Conservation (phyloP, 2,888 invertebrate genomes). For the Anoplius nigerrimus region DNA sequence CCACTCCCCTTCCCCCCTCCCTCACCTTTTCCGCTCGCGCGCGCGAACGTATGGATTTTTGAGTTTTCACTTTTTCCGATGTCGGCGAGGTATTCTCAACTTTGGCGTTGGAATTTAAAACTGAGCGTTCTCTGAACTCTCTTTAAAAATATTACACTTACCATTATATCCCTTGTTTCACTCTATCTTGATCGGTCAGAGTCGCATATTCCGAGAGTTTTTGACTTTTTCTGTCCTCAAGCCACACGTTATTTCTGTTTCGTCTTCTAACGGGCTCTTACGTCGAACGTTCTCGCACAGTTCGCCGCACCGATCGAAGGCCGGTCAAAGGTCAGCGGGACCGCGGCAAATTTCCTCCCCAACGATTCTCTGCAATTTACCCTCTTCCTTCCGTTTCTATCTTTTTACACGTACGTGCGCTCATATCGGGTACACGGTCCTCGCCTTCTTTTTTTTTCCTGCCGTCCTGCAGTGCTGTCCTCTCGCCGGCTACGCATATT, state of each 20-base stretch:
- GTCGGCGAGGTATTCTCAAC: too few relatives aligned
- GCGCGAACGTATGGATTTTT: not conserved
- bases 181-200: too few relatives aligned
- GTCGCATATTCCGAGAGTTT: too few relatives aligned
- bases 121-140: too few relatives aligned
- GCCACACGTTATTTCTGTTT: too few relatives aligned
- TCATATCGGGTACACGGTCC: too few relatives aligned
- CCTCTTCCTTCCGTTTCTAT: not conserved
- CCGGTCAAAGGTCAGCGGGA: conserved; percentile 31
- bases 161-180: too few relatives aligned
- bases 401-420: not conserved
- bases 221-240: too few relatives aligned
- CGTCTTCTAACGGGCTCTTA: too few relatives aligned
- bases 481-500: conserved; percentile 26
- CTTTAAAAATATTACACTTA: too few relatives aligned
- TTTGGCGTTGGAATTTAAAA: too few relatives aligned
- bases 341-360: conserved; percentile 59
- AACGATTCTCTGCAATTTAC: conserved; percentile 52
- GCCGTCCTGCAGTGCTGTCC: conserved; percentile 22
- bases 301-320: conserved; percentile 68
- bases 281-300: conserved; percentile 69
- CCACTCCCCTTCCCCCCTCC: conserved; percentile 1
- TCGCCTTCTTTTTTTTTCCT: not conserved
- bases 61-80: too few relatives aligned
- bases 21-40: not conserved